Percentiles rank a stretch among this genome's conserved stretches.
These are phyloP conservation scores for Caenorhabditis panamensis DNA, from an alignment of 2,888 invertebrate species.

Conservation along the genomic window DNA sequence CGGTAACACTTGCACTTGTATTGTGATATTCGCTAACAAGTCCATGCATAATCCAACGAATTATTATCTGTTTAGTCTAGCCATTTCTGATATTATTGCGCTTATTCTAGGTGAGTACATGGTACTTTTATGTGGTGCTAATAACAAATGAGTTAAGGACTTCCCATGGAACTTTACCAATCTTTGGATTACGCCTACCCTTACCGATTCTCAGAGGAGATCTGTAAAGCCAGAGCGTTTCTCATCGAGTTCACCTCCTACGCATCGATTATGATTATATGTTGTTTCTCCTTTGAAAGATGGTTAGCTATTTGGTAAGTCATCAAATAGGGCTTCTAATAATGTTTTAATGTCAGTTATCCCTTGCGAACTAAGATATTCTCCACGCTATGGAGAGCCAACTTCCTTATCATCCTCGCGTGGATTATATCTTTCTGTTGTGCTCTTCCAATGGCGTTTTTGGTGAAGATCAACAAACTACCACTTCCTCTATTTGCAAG, in stretches of 20 bases:
- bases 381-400: slow-evolving; percentile 76
- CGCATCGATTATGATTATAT: slow-evolving; percentile 79
- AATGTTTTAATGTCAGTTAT: slow-evolving; percentile 74
- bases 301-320: slow-evolving; percentile 80
- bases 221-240: slow-evolving; percentile 79
- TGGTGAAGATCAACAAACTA: slow-evolving; percentile 70
- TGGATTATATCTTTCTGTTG: slow-evolving; percentile 78
- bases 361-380: slow-evolving; percentile 77
- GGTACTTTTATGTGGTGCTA: background rate
- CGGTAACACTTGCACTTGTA: slow-evolving; percentile 79
- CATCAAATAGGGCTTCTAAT: background rate
- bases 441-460: slow-evolving; percentile 77
- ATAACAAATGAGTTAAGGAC: slow-evolving; percentile 68
- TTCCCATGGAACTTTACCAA: slow-evolving; percentile 79
- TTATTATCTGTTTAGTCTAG: slow-evolving; percentile 79
- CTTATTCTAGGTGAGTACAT: slow-evolving; percentile 78
- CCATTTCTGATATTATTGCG: slow-evolving; percentile 79
- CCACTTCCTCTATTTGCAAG: slow-evolving; percentile 69
- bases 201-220: slow-evolving; percentile 74
- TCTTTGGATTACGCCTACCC: slow-evolving; percentile 78
- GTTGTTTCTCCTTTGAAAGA: slow-evolving; percentile 80
- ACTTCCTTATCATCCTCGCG: slow-evolving; percentile 74
- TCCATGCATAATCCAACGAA: slow-evolving; percentile 80
- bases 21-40: slow-evolving; percentile 76
- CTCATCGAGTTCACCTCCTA: slow-evolving; percentile 79